These are phyloP conservation scores for Ochotona curzoniae DNA, from an alignment of 2,113 vertebrate genomes.

Conservation along the genomic window DNA sequence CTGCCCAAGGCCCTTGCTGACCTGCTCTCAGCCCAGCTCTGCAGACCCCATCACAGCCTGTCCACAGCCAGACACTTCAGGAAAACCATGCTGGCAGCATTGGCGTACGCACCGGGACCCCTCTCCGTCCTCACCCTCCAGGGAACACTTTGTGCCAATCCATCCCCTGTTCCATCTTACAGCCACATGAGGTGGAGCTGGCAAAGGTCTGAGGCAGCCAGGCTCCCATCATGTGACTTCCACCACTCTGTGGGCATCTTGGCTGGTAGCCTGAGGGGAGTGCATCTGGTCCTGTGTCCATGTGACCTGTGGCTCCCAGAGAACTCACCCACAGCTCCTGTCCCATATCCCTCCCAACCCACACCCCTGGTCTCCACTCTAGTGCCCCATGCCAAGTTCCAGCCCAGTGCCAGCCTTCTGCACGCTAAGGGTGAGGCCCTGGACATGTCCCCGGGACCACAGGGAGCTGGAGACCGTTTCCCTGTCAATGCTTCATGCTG, in stretches of 20 bases:
- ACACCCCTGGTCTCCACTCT: not conserved
- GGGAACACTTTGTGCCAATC: too few species aligned
- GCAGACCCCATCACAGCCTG: not conserved
- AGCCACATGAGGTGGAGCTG: not conserved
- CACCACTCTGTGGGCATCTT: too few species aligned
- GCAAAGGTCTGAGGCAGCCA: fast-evolving
- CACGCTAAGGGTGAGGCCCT: not conserved
- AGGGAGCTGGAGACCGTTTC: not conserved
- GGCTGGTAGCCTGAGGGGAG: too few species aligned
- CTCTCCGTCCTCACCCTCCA: too few species aligned
- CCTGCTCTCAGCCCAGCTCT: not conserved
- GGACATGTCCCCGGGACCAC: not conserved
- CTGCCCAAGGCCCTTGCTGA: not conserved
- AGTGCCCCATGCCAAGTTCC: too few species aligned
- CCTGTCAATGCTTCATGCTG: not conserved
- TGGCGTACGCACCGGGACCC: too few species aligned
- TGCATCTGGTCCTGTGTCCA: fast-evolving
- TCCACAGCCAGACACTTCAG: not conserved
- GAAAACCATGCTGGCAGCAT: not conserved
- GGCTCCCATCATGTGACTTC: too few species aligned
- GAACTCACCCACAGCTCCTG: not conserved
- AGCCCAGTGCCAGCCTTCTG: fast-evolving
- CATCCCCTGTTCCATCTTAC: too few species aligned
- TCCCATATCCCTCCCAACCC: fast-evolving
- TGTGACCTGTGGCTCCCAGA: too few species aligned